Evolutionary conservation across 2,888 invertebrate species (phyloP), one percentile per base, ranked within the genome.

Genomic region (Caenorhabditis doughertyi): DNA sequence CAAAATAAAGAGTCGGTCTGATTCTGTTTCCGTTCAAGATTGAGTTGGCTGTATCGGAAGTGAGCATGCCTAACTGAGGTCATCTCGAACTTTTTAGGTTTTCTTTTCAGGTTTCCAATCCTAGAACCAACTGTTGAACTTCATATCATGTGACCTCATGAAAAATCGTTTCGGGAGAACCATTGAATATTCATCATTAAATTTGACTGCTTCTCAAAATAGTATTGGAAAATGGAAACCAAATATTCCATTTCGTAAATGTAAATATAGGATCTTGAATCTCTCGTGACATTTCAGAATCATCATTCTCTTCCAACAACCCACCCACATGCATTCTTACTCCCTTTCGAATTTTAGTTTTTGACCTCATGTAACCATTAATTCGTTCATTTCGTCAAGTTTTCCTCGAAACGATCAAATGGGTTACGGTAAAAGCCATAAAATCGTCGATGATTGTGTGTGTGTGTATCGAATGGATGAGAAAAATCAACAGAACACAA

Each of bases 401-500:
- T 71, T 80, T 80, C 72, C 55, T 60, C 27, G 80, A 80, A 73
- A 73, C 80, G 60, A 80, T 73, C 73, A 80, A 80, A 73, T 68
- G 58, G 67, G 73, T 35, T 60, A 73, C 60, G 58, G 60, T 67
- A 73, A 49, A 74, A 73, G 73, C 67, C 53, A 79, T 79, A 71
- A 79, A 79, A 58, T 70, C 73, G 56, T 64, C 60, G 49, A 49
- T 71, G 60, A 60, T 71, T 58, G 49, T 11, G 42, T 21, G 53
- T 21, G 27, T 16, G 47, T 44, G 44, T 60, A 68, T 49, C 56
- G 68, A 60, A 67, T 65, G 56, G 65, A 56, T 56, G 44, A 44
- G 58, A 79, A 72, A 72, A 73, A 60, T 73, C 80, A 80, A 80
- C 80, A 80, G 72, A 79, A 79, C 71, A 72, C 76, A 76, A 76